Evolutionary conservation across 2,888 invertebrate genomes (phyloP), one percentile per base, ranked within the genome.

Genomic region (Drepanosiphum platanoidis): DNA sequence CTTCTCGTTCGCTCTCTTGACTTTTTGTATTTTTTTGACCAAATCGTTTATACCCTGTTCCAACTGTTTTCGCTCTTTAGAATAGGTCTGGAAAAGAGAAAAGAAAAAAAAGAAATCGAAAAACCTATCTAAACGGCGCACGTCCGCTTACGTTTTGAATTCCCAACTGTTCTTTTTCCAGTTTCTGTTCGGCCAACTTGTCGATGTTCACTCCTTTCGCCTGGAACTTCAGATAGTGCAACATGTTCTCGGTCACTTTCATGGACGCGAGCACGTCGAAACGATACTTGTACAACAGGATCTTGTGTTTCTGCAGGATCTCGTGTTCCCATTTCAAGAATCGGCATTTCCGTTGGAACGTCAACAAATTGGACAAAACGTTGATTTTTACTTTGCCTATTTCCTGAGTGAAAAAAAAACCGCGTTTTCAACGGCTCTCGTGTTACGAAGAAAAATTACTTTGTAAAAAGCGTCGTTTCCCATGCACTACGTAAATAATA

Each of bases 221-320:
- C 27, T 75, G 61, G 75, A 74, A 75, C 34, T 83, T 75, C 1
- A 83, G 34, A 18, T 83, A 83, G 15, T 75, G 64, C 34, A 83
- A 46, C 42, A 83, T 66, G 66, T 83, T 83, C 9, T 74, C 64
- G n/a, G 83, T 83, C n/a, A 74, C 34, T 52, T 83, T 83, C 83
- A 83, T 74, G 27, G 74, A 42, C 5, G 46, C 75, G n/a, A 83
- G 74, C 11, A 75, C n/a, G 46, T 83, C 46, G 30, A 42, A 52
- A 74, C 83, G 83, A 74, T 75, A 74, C 52, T 83, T 74, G 22
- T 74, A 75, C 66, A 83, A 66, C 46, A 22, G n/a, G 3, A 83
- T 75, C 46, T 83, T 83, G 9, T 74, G 34, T 0, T 83, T 27
- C 52, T 66, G 46, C 34, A 83, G 9, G 34, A 75, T 64, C 3